Conservation (phyloP, 2,888 invertebrate genomes). For the Apantesis nais region DNA sequence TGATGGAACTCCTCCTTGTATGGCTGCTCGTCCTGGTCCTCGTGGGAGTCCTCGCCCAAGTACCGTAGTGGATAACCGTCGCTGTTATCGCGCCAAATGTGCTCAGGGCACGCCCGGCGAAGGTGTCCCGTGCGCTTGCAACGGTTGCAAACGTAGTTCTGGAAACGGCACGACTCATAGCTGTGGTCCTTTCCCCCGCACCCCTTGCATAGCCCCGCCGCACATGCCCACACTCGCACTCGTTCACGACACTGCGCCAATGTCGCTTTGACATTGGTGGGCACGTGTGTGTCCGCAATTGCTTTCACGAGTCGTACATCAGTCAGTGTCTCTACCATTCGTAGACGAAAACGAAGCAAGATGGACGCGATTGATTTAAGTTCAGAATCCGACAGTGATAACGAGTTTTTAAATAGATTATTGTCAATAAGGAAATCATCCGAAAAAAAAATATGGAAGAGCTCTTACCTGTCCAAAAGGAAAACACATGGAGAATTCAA, state of each 20-base stretch:
- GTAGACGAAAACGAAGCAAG: constrained; percentile 20
- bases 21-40: too few species aligned
- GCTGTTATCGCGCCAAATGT: too few species aligned
- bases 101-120: too few species aligned
- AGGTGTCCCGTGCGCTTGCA: too few species aligned
- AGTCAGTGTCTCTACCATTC: constrained; percentile 14
- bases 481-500: constrained; percentile 21
- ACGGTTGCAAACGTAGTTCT: too few species aligned
- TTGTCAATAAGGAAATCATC: constrained; percentile 24
- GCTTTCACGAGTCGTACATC: constrained; percentile 14
- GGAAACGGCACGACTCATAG: too few species aligned
- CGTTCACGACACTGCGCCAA: constrained; percentile 7
- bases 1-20: too few species aligned
- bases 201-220: constrained; percentile 8
- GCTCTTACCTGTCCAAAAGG: constrained; percentile 22
- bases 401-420: constrained; percentile 18
- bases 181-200: too few species aligned
- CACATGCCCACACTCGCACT: constrained; percentile 13
- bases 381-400: constrained; percentile 20
- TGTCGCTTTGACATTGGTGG: constrained; percentile 7
- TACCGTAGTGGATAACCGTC: too few species aligned
- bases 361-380: constrained; percentile 20
- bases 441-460: constrained; percentile 19
- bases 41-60: too few species aligned
- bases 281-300: constrained; percentile 12